Base-by-base conservation (phyloP, 2,797 vertebrate genomes). In the Muraenolepis orangiensis region DNA sequence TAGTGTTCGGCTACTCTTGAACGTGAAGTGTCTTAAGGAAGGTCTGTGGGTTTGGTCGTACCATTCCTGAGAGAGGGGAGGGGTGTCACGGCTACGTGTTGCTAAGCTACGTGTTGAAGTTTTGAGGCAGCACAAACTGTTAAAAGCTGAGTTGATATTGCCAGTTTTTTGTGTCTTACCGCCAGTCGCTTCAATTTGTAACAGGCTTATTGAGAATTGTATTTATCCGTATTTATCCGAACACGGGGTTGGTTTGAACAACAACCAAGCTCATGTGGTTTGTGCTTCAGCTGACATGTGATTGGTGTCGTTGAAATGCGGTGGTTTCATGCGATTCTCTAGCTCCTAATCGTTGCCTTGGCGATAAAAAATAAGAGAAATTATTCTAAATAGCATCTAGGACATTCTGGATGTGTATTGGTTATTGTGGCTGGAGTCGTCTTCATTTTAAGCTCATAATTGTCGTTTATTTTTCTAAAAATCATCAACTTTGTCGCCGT, bases 61-160 rank as follows among this genome's bases (percentile, higher is more conserved):
- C 51, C 51, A 57, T 57, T 57, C 51, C 51, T 57, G 51, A 57
- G 51, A n/a, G 6, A n/a, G 46, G 18, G 46, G 40, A 14, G 40
- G 1, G 40, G 51, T 57, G 51, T 57, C 38, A n/a, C 8, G 13
- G 51, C 51, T 8, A 57, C 7, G n/a, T 57, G 28, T 2, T 77
- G 71, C 84, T 74, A 83, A 87, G 78, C 84, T 81, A 77, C 57
- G 29, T 79, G 82, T 83, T 78, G 71, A 81, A 72, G 72, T 78
- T n/a, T n/a, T 32, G 6, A 29, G 57, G 51, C 30, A 46, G 29
- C 71, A 57, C 51, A 57, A 57, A 57, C 51, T 57, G 20, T 23
- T 57, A 57, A 20, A 57, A 57, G 23, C 46, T 20, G 51, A 57
- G 51, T 57, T 23, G 20, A 23, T 57, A 57, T n/a, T 57, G n/a